Evolutionary conservation across 2,113 vertebrate species (phyloP).

Genomic region (Maccullochella peelii): DNA sequence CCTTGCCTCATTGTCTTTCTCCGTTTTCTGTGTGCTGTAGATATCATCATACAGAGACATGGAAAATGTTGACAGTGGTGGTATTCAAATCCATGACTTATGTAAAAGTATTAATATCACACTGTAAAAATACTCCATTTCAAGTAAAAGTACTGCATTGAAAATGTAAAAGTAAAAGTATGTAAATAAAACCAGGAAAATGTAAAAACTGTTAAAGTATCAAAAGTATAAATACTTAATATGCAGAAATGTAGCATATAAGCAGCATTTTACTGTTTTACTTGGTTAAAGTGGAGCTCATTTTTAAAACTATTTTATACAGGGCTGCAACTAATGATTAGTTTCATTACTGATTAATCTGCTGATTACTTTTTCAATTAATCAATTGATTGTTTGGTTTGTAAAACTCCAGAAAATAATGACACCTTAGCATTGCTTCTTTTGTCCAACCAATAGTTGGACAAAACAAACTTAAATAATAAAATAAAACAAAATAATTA

Average conservation of each 20-base stretch:
- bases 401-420: not conserved
- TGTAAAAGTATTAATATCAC: not conserved
- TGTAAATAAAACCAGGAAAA: not conserved
- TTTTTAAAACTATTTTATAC: not conserved
- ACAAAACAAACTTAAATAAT: constrained; percentile 1
- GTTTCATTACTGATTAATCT: not conserved
- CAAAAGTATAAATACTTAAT: not conserved
- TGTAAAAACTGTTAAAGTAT: not conserved
- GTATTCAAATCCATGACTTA: not conserved
- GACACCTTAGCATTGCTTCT: not conserved
- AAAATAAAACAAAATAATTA: not conserved
- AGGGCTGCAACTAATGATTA: not conserved
- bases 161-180: not conserved
- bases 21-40: not conserved
- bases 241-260: too few relatives aligned
- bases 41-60: not conserved
- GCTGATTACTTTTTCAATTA: not conserved
- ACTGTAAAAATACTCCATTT: not conserved
- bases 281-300: not conserved
- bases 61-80: too few relatives aligned
- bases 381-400: not conserved
- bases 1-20: not conserved
- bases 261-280: not conserved
- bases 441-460: not conserved
- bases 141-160: not conserved